Conservation (phyloP, 1,140 invertebrate species). For the Leptinotarsa texana region DNA sequence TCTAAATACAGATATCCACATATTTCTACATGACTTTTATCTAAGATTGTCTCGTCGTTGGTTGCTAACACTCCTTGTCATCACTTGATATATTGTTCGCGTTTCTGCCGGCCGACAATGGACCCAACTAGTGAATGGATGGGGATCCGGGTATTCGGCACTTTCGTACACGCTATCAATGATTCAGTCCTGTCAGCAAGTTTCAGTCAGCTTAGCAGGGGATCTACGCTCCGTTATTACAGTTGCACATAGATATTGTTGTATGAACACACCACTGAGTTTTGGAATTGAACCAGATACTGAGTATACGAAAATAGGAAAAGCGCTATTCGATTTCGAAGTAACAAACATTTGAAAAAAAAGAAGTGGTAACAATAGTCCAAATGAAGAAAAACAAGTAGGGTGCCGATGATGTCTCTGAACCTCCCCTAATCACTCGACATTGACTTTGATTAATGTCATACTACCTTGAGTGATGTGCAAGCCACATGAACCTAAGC, state of each 20-base stretch:
- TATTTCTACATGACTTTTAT: not conserved
- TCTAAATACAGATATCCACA: no score
- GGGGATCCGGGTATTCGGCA: not conserved
- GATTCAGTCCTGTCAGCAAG: constrained; percentile 5
- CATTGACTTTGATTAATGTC: no score
- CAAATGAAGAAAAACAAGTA: no score
- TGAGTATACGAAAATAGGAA: no score
- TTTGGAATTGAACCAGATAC: no score
- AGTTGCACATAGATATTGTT: not conserved
- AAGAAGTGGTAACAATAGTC: no score
- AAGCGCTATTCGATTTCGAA: no score
- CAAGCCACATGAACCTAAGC: no score
- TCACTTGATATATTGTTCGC: constrained; percentile 1
- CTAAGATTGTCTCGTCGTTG: not conserved
- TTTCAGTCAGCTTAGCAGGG: constrained; percentile 2
- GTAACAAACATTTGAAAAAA: no score
- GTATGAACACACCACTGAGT: not conserved
- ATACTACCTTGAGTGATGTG: no score
- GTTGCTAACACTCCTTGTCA: not conserved
- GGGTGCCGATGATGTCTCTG: no score
- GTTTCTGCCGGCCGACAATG: not conserved
- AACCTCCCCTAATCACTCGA: no score
- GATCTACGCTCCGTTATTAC: not conserved
- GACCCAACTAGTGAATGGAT: not conserved
- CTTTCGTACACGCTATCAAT: not conserved